Base-by-base conservation (phyloP, 2,888 invertebrate species). In the Sussaba pulchella region DNA sequence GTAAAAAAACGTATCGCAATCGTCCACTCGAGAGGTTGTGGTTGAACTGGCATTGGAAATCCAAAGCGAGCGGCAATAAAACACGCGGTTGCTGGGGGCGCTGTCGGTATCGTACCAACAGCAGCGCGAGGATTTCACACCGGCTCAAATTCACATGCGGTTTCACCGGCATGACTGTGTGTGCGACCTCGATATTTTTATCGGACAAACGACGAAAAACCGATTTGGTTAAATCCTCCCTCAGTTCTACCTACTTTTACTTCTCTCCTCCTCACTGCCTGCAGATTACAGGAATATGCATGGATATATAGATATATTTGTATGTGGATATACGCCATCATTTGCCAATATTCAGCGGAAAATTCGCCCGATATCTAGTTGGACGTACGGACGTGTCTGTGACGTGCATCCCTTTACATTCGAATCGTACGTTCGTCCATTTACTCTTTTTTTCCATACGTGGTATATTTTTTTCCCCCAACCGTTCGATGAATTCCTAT, bases 61-160 rank as follows among this genome's bases (percentile, higher is more conserved):
- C 76, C 69, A 64, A 69, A 63, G 63, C 69, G 73, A 77, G 64
- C 61, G 64, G 81, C 77, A 77, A 81, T 81, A 81, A 81, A 81
- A 81, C 76, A 81, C 63, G 76, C 67, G 72, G 66, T 69, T 41
- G 67, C 66, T 72, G 64, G 71, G 72, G 54, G 47, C 31, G 69
- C 76, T 47, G 39, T 64, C 50, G 73, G 77, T 69, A 73, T 73
- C 64, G 61, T 64, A 17, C 67, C 57, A 67, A 43, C 26, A 4
- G 12, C 12, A n/a, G 50, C 31, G 70, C 50, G 66, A 67, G 66
- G 71, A 24, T 66, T 72, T 63, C 61, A 72, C 61, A 45, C 63
- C 26, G 36, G 45, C 17, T 45, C 54, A 54, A n/a, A n/a, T 45
- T 76, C 61, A 41, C 57, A 14, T 61, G 79, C 36, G 75, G 79